Evolutionary conservation across 2,113 vertebrate species (phyloP).

Genomic region (Nestor notabilis): DNA sequence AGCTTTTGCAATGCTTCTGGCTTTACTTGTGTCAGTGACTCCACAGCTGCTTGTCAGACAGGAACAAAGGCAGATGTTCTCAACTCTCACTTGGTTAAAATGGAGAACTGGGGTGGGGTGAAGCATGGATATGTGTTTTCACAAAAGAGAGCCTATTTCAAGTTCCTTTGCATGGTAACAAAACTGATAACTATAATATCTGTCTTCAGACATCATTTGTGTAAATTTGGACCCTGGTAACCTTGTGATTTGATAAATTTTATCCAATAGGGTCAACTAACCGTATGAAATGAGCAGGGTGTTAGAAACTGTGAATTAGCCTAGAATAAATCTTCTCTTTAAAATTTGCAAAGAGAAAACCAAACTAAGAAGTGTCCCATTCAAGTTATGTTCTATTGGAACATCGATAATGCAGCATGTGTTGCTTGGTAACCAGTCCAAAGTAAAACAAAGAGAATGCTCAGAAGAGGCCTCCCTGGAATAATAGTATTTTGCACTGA

Average conservation of each 20-base stretch:
- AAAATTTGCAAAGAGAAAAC: neutral
- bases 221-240: neutral
- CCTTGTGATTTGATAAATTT: neutral
- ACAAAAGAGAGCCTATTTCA: neutral
- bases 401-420: too few relatives aligned
- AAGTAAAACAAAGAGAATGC: neutral
- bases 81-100: neutral
- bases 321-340: neutral
- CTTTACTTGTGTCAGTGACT: neutral
- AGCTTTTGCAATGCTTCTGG: neutral
- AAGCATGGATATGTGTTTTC: neutral
- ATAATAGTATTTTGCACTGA: neutral
- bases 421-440: neutral
- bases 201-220: neutral
- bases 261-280: neutral
- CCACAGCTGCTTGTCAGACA: neutral
- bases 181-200: neutral
- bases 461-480: neutral
- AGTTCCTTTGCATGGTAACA: neutral
- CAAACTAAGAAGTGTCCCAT: neutral
- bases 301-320: neutral
- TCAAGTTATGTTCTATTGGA: neutral
- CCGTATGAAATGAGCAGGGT: neutral
- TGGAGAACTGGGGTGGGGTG: neutral
- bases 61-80: neutral